Evolutionary conservation across 1,140 invertebrate species (phyloP), one percentile per base, ranked within the genome.

Genomic region (Caenorhabditis remanei): DNA sequence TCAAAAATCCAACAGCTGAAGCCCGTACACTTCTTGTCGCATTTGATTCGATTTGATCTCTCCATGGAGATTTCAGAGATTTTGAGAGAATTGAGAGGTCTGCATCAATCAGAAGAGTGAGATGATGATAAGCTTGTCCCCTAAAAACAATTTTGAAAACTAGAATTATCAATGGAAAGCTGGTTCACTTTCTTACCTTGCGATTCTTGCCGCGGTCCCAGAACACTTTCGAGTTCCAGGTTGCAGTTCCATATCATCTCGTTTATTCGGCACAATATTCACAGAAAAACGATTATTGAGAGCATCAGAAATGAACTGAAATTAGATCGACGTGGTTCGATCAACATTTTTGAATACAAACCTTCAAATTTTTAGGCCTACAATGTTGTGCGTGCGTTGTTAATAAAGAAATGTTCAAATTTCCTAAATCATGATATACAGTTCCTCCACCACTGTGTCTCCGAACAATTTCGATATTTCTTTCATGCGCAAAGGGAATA

Each of bases 361-460:
- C 63, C 67, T 83, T 63, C 46, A 92, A 88, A 89, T 92, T 92
- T 63, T 79, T 86, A n/a, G 87, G 87, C 53, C 91, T 84, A 85
- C 88, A 86, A 48, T 92, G 91, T 9, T 85, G 65, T 55, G 90
- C 87, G n/a, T 92, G 92, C 0, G 82, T 71, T 9, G 91, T 92
- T 19, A 92, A 58, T 21, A 92, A 19, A 13, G 90, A 90, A 32
- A 92, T 86, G 75, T 92, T 92, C 11, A 92, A 32, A 83, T 92
- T 92, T 9, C 92, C 87, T 82, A 21, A 91, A 93, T 99, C 98
- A 93, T 99, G 97, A 93, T 97, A 99, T 24, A 99, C 97, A 21
- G 97, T 96, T 13, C 97, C 97, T 86, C 98, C 98, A n/a, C 97
- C 97, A 93, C 97, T 98, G 91, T 97, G 96, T 24, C 97, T 94